Base-by-base conservation (phyloP, 2,888 invertebrate species). In the Ophion ellenae region DNA sequence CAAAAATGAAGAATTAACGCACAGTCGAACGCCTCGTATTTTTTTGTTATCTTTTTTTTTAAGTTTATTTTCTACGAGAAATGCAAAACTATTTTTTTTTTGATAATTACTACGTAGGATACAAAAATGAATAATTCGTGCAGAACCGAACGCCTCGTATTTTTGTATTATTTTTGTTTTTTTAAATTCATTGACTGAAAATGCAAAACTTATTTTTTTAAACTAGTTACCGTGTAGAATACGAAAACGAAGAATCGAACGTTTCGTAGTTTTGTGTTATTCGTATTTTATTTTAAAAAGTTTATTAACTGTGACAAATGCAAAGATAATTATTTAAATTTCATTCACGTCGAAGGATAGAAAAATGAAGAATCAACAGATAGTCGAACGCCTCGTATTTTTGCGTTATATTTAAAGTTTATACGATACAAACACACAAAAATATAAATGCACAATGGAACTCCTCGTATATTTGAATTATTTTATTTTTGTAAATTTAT, bases 1-100 rank as follows among this genome's bases (percentile, higher is more conserved):
- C 40, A 73, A 53, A 76, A 71, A 82, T 77, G 53, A 70, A 64
- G 70, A 71, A 82, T 82, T 53, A 82, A 71, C 71, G 28, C 77
- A 64, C 40, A 28, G 70, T 77, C 59, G 76, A 77, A 66, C 70
- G 71, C 82, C 45, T 59, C 77, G 47, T 24, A 53, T 67, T 10
- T 14, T 28, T 36, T 1, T 36, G 36, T 36, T 5, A 36, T 36
- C 6, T n/a, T 4, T 36, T 4, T 4, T 36, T 36, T 24, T 24
- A 24, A 24, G 24, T 24, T 24, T 24, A 24, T 24, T 24, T 24
- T 24, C 24, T 24, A 24, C 24, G 2, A 10, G 0, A 7, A 45
- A 45, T 45, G 45, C 7, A 45, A 45, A 45, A 45, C 45, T 1
- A 24, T 24, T 24, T 24, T 24, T 36, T 36, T 36, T 36, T 36